Conservation (phyloP, 2,113 vertebrate species). For the Ictalurus furcatus region DNA sequence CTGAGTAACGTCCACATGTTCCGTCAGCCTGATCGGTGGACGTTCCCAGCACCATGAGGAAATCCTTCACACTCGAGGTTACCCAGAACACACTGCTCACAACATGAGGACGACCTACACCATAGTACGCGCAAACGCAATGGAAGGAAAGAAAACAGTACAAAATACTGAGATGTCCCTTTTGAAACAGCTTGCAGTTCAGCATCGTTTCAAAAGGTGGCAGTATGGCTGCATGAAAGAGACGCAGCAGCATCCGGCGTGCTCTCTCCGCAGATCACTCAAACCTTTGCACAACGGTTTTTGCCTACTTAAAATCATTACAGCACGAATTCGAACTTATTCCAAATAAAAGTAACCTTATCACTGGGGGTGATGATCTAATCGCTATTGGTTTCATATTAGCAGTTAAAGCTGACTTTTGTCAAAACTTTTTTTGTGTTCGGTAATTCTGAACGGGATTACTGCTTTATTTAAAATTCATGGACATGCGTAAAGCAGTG, state of each 20-base stretch:
- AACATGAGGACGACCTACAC: slow-evolving; percentile 52
- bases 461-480: slow-evolving; percentile 31
- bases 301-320: slow-evolving; percentile 28
- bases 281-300: slow-evolving; percentile 16
- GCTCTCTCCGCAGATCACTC: neutral
- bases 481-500: slow-evolving; percentile 6
- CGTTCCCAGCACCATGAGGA: slow-evolving; percentile 37
- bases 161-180: slow-evolving; percentile 27
- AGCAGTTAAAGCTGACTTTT: slow-evolving; percentile 9
- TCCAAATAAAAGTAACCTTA: slow-evolving; percentile 33
- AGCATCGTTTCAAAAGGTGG: slow-evolving; percentile 82
- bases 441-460: slow-evolving; percentile 17
- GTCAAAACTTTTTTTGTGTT: neutral
- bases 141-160: slow-evolving; percentile 14
- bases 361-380: slow-evolving; percentile 29
- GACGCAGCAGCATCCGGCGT: neutral
- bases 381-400: slow-evolving; percentile 27
- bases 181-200: slow-evolving; percentile 65
- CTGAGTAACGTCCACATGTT: slow-evolving; percentile 54
- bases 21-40: slow-evolving; percentile 54
- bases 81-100: slow-evolving; percentile 47
- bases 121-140: slow-evolving; percentile 51
- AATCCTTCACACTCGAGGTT: slow-evolving; percentile 61
- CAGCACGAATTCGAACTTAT: slow-evolving; percentile 22
- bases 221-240: slow-evolving; percentile 84